Conservation (phyloP, 1,140 invertebrate species). For the Daktulosphaira vitifoliae region DNA sequence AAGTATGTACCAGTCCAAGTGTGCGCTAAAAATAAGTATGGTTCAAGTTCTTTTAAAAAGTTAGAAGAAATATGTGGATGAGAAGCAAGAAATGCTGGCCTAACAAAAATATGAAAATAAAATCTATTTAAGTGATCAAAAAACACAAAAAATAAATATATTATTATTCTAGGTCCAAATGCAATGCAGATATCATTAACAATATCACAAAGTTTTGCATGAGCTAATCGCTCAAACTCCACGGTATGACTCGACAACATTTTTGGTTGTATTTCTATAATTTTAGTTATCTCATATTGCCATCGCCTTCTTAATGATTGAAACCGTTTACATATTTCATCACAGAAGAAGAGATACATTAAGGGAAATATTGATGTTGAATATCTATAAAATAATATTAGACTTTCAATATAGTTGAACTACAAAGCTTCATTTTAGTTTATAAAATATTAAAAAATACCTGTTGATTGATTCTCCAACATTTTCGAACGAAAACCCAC, state of each 20-base stretch:
- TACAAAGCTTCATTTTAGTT: too few relatives aligned
- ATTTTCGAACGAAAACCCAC: too few relatives aligned
- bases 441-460: too few relatives aligned
- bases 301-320: conserved; percentile 7
- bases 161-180: conserved; percentile 1
- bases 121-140: conserved; percentile 9
- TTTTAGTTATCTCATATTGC: background rate
- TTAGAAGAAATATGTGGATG: too few relatives aligned
- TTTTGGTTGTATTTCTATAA: background rate
- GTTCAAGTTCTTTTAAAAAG: background rate
- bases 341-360: conserved; percentile 8
- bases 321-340: conserved; percentile 9
- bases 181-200: conserved; percentile 6
- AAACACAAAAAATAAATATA: conserved; percentile 15
- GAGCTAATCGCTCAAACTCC: conserved; percentile 13
- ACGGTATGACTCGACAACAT: background rate
- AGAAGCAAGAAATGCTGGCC: conserved; percentile 13
- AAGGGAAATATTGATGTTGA: conserved; percentile 17
- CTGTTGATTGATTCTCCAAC: too few relatives aligned
- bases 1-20: conserved; percentile 13
- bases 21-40: background rate
- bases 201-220: conserved; percentile 16
- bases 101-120: too few relatives aligned
- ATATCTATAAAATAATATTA: too few relatives aligned
- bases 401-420: too few relatives aligned